Conservation (phyloP, 2,797 vertebrate genomes). For the Cirrhinus mrigala region DNA sequence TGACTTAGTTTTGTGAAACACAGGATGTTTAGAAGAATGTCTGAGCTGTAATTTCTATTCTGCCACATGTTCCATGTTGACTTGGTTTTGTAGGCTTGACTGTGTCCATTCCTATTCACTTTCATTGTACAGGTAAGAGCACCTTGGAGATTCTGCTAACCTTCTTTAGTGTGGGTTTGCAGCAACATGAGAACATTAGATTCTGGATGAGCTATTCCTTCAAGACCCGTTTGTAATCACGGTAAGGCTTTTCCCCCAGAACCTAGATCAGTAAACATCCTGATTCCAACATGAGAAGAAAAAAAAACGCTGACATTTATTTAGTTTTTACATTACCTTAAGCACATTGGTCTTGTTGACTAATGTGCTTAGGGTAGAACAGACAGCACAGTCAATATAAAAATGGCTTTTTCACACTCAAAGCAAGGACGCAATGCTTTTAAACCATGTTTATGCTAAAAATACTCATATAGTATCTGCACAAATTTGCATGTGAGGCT, state of each 20-base stretch:
- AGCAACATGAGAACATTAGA: neutral
- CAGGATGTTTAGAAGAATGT: neutral
- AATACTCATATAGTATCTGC: slow-evolving; percentile 81
- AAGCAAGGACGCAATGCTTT: slow-evolving; percentile 83
- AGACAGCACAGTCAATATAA: slow-evolving; percentile 86
- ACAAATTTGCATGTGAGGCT: slow-evolving; percentile 78
- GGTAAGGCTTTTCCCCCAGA: neutral
- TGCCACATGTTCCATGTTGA: neutral
- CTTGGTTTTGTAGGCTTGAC: neutral
- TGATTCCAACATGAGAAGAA: slow-evolving; percentile 69
- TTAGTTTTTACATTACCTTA: slow-evolving; percentile 72
- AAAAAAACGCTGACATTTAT: slow-evolving; percentile 84
- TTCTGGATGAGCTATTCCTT: slow-evolving; percentile 1
- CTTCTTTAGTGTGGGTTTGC: neutral
- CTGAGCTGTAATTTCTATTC: neutral
- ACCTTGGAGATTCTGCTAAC: slow-evolving; percentile 13
- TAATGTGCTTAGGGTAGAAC: slow-evolving; percentile 83
- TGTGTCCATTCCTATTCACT: neutral
- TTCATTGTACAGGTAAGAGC: neutral
- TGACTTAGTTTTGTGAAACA: neutral
- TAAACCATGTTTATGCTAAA: slow-evolving; percentile 83
- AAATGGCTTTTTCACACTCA: slow-evolving; percentile 88
- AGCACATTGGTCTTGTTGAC: slow-evolving; percentile 75
- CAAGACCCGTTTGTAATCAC: neutral
- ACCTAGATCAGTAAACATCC: slow-evolving; percentile 66